A percentile compares a stretch with the other conserved stretches of the same genome.
These are phyloP conservation scores for Dermatemys mawii DNA, from an alignment of 2,113 vertebrate genomes.

Conservation along the genomic window DNA sequence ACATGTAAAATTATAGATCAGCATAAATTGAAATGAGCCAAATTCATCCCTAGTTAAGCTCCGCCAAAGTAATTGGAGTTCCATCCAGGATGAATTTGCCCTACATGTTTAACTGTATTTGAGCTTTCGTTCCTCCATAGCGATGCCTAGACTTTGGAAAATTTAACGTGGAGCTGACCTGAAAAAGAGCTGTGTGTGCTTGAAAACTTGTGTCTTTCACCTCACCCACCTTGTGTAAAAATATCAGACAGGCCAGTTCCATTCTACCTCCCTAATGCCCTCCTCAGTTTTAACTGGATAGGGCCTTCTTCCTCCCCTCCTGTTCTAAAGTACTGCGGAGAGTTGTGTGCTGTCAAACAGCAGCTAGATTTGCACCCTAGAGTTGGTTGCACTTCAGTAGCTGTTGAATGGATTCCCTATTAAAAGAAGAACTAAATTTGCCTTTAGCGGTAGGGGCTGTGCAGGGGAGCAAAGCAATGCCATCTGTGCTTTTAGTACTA, in stretches of 20 bases:
- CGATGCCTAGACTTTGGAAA: neutral
- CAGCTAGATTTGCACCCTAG: neutral
- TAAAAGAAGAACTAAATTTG: neutral
- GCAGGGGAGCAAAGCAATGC: neutral
- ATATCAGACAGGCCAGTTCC: neutral
- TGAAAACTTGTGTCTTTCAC: neutral
- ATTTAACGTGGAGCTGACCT: neutral
- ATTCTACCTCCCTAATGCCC: neutral
- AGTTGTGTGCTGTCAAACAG: neutral
- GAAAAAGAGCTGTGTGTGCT: neutral
- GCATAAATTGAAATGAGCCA: neutral
- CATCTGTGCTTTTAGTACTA: neutral
- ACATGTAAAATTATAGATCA: neutral
- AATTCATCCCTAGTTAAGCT: neutral
- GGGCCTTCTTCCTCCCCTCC: neutral
- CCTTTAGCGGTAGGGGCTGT: neutral
- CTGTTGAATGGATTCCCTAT: neutral
- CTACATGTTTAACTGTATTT: neutral
- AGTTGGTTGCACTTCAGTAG: neutral
- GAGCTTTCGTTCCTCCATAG: neutral
- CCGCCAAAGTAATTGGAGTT: neutral
- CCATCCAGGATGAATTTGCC: slow-evolving; percentile 29
- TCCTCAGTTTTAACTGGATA: neutral
- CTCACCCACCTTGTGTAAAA: neutral
- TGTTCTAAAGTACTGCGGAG: neutral